Evolutionary conservation across 1,140 invertebrate species (phyloP).

Genomic region (Holcopasites calliopsidis): DNA sequence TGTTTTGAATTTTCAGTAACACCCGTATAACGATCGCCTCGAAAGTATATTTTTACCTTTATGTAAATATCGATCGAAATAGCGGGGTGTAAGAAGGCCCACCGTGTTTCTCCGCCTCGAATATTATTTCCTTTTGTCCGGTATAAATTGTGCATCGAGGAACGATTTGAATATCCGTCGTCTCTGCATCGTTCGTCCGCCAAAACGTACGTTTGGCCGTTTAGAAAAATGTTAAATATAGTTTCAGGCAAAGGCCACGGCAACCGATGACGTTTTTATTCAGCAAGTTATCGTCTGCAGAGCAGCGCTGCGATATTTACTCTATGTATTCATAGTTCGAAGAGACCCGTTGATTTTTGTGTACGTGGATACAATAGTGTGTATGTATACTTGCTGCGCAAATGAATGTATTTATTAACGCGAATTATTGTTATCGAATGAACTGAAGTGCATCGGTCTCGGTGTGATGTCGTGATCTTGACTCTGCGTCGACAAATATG

Average conservation of each 20-base stretch:
- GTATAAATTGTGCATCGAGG: conserved; percentile 30
- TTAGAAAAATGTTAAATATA: neutral
- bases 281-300: neutral
- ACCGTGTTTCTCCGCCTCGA: neutral
- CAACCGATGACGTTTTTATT: neutral
- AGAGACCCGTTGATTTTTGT: neutral
- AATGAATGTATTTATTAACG: neutral
- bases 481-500: neutral
- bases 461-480: neutral
- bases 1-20: neutral
- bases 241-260: conserved; percentile 11
- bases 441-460: neutral
- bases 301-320: conserved; percentile 1
- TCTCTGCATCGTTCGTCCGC: neutral
- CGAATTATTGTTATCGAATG: neutral
- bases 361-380: neutral
- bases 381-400: neutral
- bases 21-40: conserved; percentile 33
- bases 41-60: neutral
- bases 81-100: neutral
- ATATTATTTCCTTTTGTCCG: neutral
- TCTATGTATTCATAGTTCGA: neutral
- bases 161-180: conserved; percentile 9
- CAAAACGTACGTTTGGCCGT: neutral
- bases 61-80: conserved; percentile 1